phyloP scores from a whole-genome alignment of 2,888 invertebrate genomes.

The Oxytorus armatus region DNA sequence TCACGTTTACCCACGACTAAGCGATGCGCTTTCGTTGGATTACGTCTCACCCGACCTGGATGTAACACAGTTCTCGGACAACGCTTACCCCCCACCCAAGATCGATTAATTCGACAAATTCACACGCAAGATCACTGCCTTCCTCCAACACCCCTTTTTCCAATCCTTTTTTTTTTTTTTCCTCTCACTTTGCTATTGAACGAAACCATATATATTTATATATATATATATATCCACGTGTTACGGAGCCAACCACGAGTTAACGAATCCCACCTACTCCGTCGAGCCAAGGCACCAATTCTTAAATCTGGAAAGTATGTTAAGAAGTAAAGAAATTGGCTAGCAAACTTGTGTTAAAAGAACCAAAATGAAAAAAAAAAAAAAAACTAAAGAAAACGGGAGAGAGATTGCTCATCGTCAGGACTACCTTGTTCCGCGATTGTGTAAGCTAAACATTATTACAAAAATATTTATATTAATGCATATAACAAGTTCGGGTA shows the following conservation, averaged over 20 bases:
- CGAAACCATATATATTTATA: slow-evolving; percentile 32
- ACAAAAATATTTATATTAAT: neutral
- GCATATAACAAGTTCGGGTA: slow-evolving; percentile 30
- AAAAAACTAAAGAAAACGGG: slow-evolving; percentile 5
- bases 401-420: neutral
- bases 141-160: slow-evolving; percentile 64
- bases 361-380: slow-evolving; percentile 26
- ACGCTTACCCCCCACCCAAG: slow-evolving; percentile 79
- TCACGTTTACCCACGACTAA: slow-evolving; percentile 76
- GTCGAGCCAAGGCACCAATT: slow-evolving; percentile 75
- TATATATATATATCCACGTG: slow-evolving; percentile 28
- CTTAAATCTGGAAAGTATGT: slow-evolving; percentile 83
- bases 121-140: slow-evolving; percentile 82
- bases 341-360: slow-evolving; percentile 78
- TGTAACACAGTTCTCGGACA: slow-evolving; percentile 76
- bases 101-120: slow-evolving; percentile 76
- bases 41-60: slow-evolving; percentile 71
- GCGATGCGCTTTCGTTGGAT: slow-evolving; percentile 76
- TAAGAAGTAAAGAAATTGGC: slow-evolving; percentile 82
- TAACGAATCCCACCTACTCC: slow-evolving; percentile 14
- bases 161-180: slow-evolving; percentile 68
- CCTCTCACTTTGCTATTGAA: slow-evolving; percentile 55
- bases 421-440: slow-evolving; percentile 35
- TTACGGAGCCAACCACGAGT: slow-evolving; percentile 36
- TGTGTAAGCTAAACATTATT: slow-evolving; percentile 25